Evolutionary conservation across 2,888 invertebrate genomes (phyloP), one percentile per base, ranked within the genome.

Genomic region (Xestia c-nigrum): DNA sequence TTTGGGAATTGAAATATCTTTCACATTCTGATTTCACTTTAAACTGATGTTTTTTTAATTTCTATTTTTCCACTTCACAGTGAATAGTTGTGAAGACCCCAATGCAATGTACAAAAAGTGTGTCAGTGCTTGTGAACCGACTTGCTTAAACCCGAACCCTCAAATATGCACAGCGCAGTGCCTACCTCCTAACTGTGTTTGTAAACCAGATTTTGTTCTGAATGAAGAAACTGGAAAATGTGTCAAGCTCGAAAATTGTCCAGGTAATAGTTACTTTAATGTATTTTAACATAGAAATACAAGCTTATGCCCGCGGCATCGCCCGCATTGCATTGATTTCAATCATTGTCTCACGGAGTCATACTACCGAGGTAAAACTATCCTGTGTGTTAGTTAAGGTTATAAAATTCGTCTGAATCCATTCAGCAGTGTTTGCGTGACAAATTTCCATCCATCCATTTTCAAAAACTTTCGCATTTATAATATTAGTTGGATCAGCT

Each of bases 161-260:
- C 21, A 2, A 74, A 0, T 16, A 24, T 74, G 74, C 12, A 74
- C 75, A 16, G 1, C 0, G 1, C 59, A 74, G 24, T 74, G 74
- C 40, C 0, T 74, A 47, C 59, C 38, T 47, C 80, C 57, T 46
- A 90, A 90, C 1, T 93, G 92, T 61, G 85, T 87, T n/a, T 93
- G 93, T 59, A 80, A 66, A 16, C n/a, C 43, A n/a, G 79, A 52
- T 24, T 46, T 43, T 55, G 43, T 72, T 21, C 9, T 21, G 31
- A 72, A 72, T 55, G 12, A 31, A n/a, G 16, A 72, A 1, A 24
- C 10, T 24, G 24, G 55, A 31, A 69, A 57, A 69, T 67, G 76
- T 52, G 16, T 77, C 5, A 67, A 40, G 24, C 77, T 50, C 38
- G 77, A 67, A 10, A 46, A 3, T 2, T 76, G 76, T 55, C 77